A percentile compares a stretch with the other conserved stretches of the same genome.
phyloP scores from a whole-genome alignment of 2,113 vertebrate genomes.

The Misgurnus anguillicaudatus region DNA sequence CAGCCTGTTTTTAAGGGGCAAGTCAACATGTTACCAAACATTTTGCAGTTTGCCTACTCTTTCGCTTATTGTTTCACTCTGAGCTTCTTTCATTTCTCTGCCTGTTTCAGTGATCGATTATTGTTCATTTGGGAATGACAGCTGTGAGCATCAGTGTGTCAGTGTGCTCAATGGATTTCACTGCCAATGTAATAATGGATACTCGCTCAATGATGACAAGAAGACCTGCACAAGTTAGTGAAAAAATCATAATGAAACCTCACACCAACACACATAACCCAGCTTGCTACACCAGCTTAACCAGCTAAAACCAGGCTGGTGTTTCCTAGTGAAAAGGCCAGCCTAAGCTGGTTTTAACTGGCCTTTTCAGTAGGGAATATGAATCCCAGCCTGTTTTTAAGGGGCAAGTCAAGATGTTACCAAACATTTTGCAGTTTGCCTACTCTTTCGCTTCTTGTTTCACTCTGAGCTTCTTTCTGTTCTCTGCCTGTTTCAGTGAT shows the following conservation, averaged over 20 bases:
- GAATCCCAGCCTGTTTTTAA: too few relatives aligned
- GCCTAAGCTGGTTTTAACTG: too few relatives aligned
- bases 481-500: slow-evolving; percentile 77
- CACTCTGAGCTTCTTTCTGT: slow-evolving; percentile 46
- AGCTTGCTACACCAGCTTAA: too few relatives aligned
- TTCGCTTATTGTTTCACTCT: background rate
- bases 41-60: background rate
- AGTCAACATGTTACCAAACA: too few relatives aligned
- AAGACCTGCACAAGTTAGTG: slow-evolving; percentile 54
- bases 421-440: too few relatives aligned
- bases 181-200: slow-evolving; percentile 79
- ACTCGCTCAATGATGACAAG: slow-evolving; percentile 66
- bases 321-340: too few relatives aligned
- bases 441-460: slow-evolving; percentile 32
- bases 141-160: slow-evolving; percentile 80
- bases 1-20: too few relatives aligned
- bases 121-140: slow-evolving; percentile 81
- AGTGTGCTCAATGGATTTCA: slow-evolving; percentile 65
- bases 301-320: too few relatives aligned
- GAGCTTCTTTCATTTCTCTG: slow-evolving; percentile 11
- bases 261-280: too few relatives aligned
- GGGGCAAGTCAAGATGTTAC: background rate
- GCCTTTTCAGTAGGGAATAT: too few relatives aligned
- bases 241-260: too few relatives aligned
- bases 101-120: slow-evolving; percentile 72